phyloP scores from a whole-genome alignment of 2,113 vertebrate species.

The Mormyrus lacerda region DNA sequence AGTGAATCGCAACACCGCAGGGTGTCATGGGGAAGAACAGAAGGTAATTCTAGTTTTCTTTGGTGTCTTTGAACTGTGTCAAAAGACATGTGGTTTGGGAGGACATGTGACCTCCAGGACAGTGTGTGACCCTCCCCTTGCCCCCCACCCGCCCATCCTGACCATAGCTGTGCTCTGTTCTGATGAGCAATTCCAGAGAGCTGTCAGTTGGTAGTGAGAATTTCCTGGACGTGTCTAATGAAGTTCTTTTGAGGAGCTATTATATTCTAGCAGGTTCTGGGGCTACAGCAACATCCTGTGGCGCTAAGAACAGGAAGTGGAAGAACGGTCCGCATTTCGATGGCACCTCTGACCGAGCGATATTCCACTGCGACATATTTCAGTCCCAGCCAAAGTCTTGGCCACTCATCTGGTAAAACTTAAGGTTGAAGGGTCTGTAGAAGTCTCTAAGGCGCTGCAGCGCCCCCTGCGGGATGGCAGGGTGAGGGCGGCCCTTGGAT shows the following conservation, averaged over 20 bases:
- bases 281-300: background rate
- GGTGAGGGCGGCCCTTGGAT: constrained; percentile 89
- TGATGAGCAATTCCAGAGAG: background rate
- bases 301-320: background rate
- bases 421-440: constrained; percentile 91
- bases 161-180: background rate
- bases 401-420: constrained; percentile 97
- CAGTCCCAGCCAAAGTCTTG: constrained; percentile 92
- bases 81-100: background rate
- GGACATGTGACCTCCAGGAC: background rate
- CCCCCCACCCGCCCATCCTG: background rate
- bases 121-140: background rate
- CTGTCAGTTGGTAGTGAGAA: background rate
- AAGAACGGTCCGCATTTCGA: background rate
- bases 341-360: background rate
- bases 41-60: constrained; percentile 1
- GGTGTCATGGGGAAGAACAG: background rate
- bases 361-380: constrained; percentile 24
- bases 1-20: background rate
- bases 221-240: background rate
- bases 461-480: constrained; percentile 70
- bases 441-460: constrained; percentile 80
- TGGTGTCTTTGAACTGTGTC: background rate
- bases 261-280: background rate
- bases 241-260: background rate